Percentiles rank a stretch among this genome's conserved stretches.
Conservation (phyloP, 2,113 vertebrate genomes). For the zebrafish (Danio rerio) region GRCz12tu NC_133188.1:48927501-48928000, state of each 20-base stretch:
- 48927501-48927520: slow-evolving; percentile 56
- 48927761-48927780: slow-evolving; percentile 69
- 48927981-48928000: no score
- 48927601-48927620: slow-evolving; percentile 73
- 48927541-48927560: background rate
- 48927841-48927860: slow-evolving; percentile 68
- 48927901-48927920: slow-evolving; percentile 3
- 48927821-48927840: slow-evolving; percentile 63
- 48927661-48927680: slow-evolving; percentile 47
- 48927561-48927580: slow-evolving; percentile 69
- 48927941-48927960: no score
- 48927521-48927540: slow-evolving; percentile 51
- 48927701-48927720: slow-evolving; percentile 80
- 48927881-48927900: background rate
- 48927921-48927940: no score
- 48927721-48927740: slow-evolving; percentile 58
- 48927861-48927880: slow-evolving; percentile 63
- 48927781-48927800: slow-evolving; percentile 51
- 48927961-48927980: no score
- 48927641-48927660: slow-evolving; percentile 68
- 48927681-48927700: slow-evolving; percentile 65
- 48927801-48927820: slow-evolving; percentile 68
- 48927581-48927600: slow-evolving; percentile 71
- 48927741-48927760: slow-evolving; percentile 46
- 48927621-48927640: slow-evolving; percentile 73